Base-by-base conservation (phyloP, 2,888 invertebrate genomes). In the Tethea ocularis region DNA sequence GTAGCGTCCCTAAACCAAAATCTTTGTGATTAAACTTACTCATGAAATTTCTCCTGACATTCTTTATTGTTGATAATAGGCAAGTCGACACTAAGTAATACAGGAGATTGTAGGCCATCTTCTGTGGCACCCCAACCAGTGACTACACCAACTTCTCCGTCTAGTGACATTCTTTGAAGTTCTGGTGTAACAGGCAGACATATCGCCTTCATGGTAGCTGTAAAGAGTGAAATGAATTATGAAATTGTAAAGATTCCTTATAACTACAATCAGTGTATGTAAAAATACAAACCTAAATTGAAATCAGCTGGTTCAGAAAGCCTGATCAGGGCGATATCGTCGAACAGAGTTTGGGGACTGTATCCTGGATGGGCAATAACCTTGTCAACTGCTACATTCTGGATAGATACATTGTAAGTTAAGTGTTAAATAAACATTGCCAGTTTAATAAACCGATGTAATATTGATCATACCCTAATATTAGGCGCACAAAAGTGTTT, bases 251-350 rank as follows among this genome's bases (percentile, higher is more conserved):
- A 10, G 20, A 46, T 20, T 17, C n/a, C 17, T 10, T 1, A 20
- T 1, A 46, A 20, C 15, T 10, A 20, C 20, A 41, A 2, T 15
- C 0, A 7, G n/a, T n/a, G n/a, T n/a, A 17, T 17, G 20, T 24
- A 17, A 29, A 38, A 7, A 41, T 58, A 66, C 73, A 58, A 58
- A 83, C 84, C 81, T 74, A 84, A 66, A 8, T 69, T 66, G 60
- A 93, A 89, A 63, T 93, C 86, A 6, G 89, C 91, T 6, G 86
- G 79, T 41, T 78, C 73, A 8, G 84, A 67, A 8, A 94, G 69
- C 65, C 94, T 88, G 38, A 95, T 76, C 2, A 95, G 74, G 0
- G 93, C 95, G 52, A 95, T 91, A 66, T 95, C 95, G 68, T 95
- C 79, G 26, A 62, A 67, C 23, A 77, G 60, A 13, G 63, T 75